A percentile compares a stretch with the other conserved stretches of the same genome.
phyloP scores from a whole-genome alignment of 2,888 invertebrate species.

The Acrocyrtus sp. region DNA sequence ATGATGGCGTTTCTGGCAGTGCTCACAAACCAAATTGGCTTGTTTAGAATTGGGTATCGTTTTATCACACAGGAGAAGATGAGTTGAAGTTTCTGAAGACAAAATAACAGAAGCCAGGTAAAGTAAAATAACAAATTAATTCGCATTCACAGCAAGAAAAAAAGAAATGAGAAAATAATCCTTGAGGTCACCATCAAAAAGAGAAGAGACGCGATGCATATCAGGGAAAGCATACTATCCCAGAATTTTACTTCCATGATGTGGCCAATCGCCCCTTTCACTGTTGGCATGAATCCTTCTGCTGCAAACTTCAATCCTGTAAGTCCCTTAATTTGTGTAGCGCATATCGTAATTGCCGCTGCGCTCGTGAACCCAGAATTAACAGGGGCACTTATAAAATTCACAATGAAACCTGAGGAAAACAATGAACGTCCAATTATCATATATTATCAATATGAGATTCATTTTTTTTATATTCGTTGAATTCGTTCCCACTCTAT shows the following conservation, averaged over 20 bases:
- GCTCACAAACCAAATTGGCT: slow-evolving; percentile 77
- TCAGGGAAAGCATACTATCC: slow-evolving; percentile 58
- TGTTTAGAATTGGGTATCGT: slow-evolving; percentile 66
- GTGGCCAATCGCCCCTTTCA: slow-evolving; percentile 55
- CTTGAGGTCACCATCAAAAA: slow-evolving; percentile 56
- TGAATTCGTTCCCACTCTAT: too few species aligned
- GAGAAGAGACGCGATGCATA: slow-evolving; percentile 57
- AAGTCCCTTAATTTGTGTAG: slow-evolving; percentile 61
- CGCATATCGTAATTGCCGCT: slow-evolving; percentile 54
- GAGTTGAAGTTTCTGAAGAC: slow-evolving; percentile 58
- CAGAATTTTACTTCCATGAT: slow-evolving; percentile 51
- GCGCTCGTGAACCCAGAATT: slow-evolving; percentile 60
- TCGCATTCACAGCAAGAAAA: neutral
- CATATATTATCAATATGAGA: neutral
- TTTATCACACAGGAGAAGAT: slow-evolving; percentile 50
- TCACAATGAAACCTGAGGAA: slow-evolving; percentile 62
- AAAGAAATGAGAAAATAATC: neutral
- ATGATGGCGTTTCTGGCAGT: slow-evolving; percentile 82
- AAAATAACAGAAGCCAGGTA: too few species aligned
- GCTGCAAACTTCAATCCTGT: slow-evolving; percentile 60
- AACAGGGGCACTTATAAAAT: slow-evolving; percentile 61
- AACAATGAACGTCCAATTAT: too few species aligned
- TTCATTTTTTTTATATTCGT: too few species aligned
- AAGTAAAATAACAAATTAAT: neutral
- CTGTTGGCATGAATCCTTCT: slow-evolving; percentile 61